These are phyloP conservation scores for Pedetes capensis DNA, from an alignment of 2,113 vertebrate species.

Conservation along the genomic window DNA sequence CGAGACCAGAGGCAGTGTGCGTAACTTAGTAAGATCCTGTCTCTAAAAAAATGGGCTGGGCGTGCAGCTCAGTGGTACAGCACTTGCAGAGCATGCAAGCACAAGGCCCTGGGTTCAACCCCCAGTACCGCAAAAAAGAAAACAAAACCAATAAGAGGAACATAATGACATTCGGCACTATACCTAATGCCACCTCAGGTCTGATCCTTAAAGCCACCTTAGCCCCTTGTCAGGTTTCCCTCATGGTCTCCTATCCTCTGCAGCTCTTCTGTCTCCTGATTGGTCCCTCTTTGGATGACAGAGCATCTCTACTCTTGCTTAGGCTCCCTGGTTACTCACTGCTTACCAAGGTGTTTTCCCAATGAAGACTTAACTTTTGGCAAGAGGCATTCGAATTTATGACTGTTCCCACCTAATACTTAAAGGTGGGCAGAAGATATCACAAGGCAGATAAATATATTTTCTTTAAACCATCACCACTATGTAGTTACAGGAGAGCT, in stretches of 20 bases:
- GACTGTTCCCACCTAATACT: not conserved
- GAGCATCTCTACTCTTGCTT: not conserved
- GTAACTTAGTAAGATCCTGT: too few relatives aligned
- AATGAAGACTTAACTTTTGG: not conserved
- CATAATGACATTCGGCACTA: not conserved
- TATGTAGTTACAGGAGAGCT: constrained; percentile 72
- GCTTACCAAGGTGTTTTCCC: fast-evolving
- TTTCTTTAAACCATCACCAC: not conserved
- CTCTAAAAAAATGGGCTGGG: too few relatives aligned
- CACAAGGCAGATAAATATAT: not conserved
- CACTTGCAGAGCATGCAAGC: too few relatives aligned
- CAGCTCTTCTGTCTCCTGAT: not conserved
- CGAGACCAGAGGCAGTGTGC: too few relatives aligned
- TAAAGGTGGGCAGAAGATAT: not conserved
- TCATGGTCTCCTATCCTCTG: not conserved
- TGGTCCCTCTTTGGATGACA: not conserved
- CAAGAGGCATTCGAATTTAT: too few relatives aligned
- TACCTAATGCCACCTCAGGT: not conserved
- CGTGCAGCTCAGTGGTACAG: too few relatives aligned
- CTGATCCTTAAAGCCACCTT: not conserved
- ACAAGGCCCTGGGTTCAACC: too few relatives aligned
- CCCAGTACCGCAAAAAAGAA: too few relatives aligned
- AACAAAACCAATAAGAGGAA: too few relatives aligned
- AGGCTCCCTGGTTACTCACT: not conserved
- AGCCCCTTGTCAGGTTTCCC: not conserved